Conservation (phyloP, 2,113 vertebrate species). For the Pristiophorus japonicus region DNA sequence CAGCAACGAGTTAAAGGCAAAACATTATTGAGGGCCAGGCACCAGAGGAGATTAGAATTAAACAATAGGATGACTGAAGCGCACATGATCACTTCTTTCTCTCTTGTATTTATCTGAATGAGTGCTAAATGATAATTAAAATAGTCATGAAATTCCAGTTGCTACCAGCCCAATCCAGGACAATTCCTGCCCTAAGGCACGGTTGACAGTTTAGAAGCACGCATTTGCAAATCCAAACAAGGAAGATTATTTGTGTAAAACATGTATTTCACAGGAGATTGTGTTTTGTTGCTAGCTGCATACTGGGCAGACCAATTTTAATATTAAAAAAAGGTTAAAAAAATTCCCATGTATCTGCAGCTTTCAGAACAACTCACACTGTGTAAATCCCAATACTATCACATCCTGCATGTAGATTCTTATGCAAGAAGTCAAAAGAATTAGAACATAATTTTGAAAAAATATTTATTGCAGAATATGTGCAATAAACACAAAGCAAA, state of each 20-base stretch:
- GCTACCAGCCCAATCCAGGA: background rate
- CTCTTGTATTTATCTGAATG: background rate
- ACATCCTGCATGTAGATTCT: background rate
- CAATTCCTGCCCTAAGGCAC: background rate
- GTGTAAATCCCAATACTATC: background rate
- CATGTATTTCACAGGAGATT: background rate
- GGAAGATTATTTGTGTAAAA: background rate
- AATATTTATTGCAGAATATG: background rate
- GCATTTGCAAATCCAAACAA: constrained; percentile 8
- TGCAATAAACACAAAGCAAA: background rate
- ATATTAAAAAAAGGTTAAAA: background rate
- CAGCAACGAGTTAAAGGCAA: background rate
- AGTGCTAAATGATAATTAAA: background rate
- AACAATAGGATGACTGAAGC: background rate
- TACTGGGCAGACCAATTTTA: background rate
- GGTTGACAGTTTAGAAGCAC: background rate
- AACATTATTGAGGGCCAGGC: background rate
- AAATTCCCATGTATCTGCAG: background rate
- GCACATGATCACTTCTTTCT: background rate
- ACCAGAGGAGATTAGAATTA: background rate
- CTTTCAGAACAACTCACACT: background rate
- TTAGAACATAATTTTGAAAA: background rate
- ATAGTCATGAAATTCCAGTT: background rate
- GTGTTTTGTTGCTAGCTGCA: background rate
- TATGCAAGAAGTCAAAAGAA: background rate